Base-by-base conservation (phyloP, 2,113 vertebrate species). In the Danionella cerebrum region DNA sequence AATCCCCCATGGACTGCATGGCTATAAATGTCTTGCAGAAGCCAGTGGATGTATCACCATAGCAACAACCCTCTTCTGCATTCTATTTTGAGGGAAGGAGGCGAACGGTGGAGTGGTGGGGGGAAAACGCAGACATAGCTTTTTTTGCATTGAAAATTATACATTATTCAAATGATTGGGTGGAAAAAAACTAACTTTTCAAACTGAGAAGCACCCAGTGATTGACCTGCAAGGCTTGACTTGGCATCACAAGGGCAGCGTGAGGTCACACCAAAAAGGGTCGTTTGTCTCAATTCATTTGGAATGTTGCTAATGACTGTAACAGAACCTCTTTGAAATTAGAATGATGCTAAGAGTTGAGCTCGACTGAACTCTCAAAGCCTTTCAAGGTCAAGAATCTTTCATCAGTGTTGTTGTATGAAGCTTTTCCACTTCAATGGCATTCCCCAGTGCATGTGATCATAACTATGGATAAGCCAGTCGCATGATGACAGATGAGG, bases 1-100 rank as follows among this genome's bases (percentile, higher is more conserved):
- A 87, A 82, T 81, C 85, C 85, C 84, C 78, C 54, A 75, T 82
- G 82, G 83, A 88, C 86, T 80, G 80, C 75, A 67, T 80, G 84
- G 85, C 86, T 88, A 89, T 87, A 88, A 89, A 88, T 89, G 88
- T 87, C 84, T 85, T 82, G 78, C 80, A 84, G 85, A 89, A 84
- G 86, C 85, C 86, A 82, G 84, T 85, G 86, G 86, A 88, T 88
- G 85, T 86, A 85, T 89, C 86, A 85, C 88, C 84, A 89, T 89
- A 84, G 87, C 87, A 89, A 89, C 87, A 86, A 84, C 85, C 85
- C 86, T 86, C 82, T 86, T 85, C 86, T 82, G 84, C 82, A 86
- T 83, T 85, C 84, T 85, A 84, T 86, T 86, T 86, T 87, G 82
- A 85, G 85, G 81, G 16, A 60, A 39, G 48, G 55, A 45, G 69